Evolutionary conservation across 2,113 vertebrate species (phyloP).

Genomic region (Hemichromis elongatus): DNA sequence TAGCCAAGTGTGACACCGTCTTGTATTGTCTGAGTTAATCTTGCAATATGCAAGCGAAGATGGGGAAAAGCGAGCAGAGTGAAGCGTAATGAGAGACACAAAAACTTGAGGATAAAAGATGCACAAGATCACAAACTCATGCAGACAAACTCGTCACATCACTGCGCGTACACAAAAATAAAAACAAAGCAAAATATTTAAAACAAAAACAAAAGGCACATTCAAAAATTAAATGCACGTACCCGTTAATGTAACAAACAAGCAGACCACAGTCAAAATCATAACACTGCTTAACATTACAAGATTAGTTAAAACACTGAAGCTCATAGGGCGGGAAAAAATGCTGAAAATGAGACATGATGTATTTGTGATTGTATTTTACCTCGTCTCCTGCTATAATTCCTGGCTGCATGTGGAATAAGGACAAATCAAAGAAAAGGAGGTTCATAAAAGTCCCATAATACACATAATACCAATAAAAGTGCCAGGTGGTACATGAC

Average conservation of each 20-base stretch:
- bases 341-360: background rate
- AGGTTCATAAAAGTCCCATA: slow-evolving; percentile 28
- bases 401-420: slow-evolving; percentile 99
- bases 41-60: background rate
- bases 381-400: slow-evolving; percentile 99
- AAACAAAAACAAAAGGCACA: background rate
- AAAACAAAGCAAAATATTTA: background rate
- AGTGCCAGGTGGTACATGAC: slow-evolving; percentile 8
- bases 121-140: slow-evolving; percentile 25
- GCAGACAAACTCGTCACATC: slow-evolving; percentile 39
- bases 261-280: background rate
- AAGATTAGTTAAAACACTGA: slow-evolving; percentile 2
- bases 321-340: background rate
- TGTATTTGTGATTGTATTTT: slow-evolving; percentile 64
- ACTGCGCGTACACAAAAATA: background rate
- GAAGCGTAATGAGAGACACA: background rate
- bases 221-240: background rate
- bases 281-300: background rate
- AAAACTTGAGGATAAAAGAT: background rate
- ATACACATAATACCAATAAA: background rate
- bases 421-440: slow-evolving; percentile 62
- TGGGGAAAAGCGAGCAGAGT: background rate
- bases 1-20: slow-evolving; percentile 1
- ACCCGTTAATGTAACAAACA: background rate
- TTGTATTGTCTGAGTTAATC: background rate